Evolutionary conservation across 2,797 vertebrate genomes (phyloP).

Genomic region (Hylomyscus alleni): DNA sequence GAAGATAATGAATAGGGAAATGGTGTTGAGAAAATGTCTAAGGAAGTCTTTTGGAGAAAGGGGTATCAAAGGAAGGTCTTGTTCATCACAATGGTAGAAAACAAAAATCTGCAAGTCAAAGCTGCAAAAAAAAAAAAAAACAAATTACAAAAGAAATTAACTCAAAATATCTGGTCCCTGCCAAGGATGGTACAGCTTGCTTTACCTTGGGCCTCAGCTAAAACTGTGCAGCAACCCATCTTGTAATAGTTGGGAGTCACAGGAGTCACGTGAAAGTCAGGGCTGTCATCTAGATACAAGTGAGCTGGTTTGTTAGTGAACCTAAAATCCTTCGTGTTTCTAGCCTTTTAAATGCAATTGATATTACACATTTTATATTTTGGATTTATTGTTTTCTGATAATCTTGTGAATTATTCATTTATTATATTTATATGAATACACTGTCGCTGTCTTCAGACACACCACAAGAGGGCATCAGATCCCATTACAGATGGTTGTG

Average conservation of each 20-base stretch:
- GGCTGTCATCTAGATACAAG: neutral
- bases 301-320: neutral
- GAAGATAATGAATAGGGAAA: neutral
- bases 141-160: constrained; percentile 30
- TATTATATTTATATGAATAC: too few relatives aligned
- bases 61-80: neutral
- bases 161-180: constrained; percentile 38
- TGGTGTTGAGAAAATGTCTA: neutral
- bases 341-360: constrained; percentile 1
- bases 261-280: neutral
- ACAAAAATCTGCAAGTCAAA: constrained; percentile 19
- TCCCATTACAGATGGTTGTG: too few relatives aligned
- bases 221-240: neutral
- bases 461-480: too few relatives aligned
- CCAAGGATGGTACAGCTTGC: neutral
- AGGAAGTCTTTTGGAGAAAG: neutral
- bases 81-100: neutral
- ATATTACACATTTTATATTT: neutral
- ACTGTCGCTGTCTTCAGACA: too few relatives aligned
- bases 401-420: neutral
- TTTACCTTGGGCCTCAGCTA: neutral
- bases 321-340: constrained; percentile 1
- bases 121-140: neutral
- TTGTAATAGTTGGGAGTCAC: neutral
- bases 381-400: too few relatives aligned